Evolutionary conservation across 1,140 invertebrate species (phyloP), one percentile per base, ranked within the genome.

Genomic region (Mycetomoellerius zeteki): DNA sequence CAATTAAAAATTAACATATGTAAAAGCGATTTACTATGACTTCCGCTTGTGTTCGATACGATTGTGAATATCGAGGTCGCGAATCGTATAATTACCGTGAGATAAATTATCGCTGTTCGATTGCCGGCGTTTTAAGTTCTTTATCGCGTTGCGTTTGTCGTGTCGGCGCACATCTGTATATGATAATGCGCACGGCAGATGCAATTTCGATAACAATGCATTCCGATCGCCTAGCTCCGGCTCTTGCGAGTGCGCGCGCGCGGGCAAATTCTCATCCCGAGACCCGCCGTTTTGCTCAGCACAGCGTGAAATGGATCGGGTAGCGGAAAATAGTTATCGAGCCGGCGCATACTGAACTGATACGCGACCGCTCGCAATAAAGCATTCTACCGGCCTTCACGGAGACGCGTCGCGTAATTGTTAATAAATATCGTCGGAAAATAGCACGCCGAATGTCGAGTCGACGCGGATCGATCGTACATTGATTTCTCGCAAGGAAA

Each of bases 221-320:
- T 8, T 37, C 37, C 37, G 69, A 84, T 75, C 80, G 69, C 54
- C 16, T 64, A 43, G 75, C 88, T 71, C 80, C 76, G 76, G 76
- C 64, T 90, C 19, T 50, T 21, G 54, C 77, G 33, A 64, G 76
- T 43, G 72, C 76, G 84, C 30, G 37, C 47, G 73, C 75, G 54
- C 27, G 43, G 37, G 62, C 77, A 86, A 89, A 89, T 86, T 86
- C 84, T 72, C 84, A 24, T 86, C 82, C 76, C 50, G 37, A 50
- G 65, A 33, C 19, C 54, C 88, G 85, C 65, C 65, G 54, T 89
- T 90, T 90, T 87, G 85, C 37, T 80, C 88, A 62, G 24, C 67
- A n/a, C 33, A n/a, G 37, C 89, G 89, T 87, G 89, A 90, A 90
- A 90, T 89, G 77, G 88, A 90, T 89, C 89, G 72, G 72, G 71